Conservation (phyloP, 2,113 vertebrate species). For the Serinus canaria region DNA sequence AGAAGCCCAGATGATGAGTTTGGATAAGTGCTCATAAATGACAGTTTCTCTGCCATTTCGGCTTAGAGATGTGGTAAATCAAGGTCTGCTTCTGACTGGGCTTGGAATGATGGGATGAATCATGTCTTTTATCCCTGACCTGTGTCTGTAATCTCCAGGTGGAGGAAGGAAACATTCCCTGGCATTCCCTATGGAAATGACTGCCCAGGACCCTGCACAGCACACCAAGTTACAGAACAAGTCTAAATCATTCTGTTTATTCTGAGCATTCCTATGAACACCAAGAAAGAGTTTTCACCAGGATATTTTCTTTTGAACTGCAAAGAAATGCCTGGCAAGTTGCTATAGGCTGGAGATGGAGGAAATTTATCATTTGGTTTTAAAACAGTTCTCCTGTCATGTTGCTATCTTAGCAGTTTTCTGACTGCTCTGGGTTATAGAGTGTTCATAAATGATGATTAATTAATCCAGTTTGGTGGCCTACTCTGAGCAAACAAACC, state of each 20-base stretch:
- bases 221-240: neutral
- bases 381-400: constrained; percentile 11
- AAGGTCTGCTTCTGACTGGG: neutral
- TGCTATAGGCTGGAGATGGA: neutral
- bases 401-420: constrained; percentile 43
- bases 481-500: constrained; percentile 48
- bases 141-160: neutral
- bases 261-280: neutral
- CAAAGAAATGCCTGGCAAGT: neutral
- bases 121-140: neutral
- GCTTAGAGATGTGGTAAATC: neutral
- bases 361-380: constrained; percentile 2
- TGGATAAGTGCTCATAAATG: neutral
- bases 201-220: neutral
- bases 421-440: neutral
- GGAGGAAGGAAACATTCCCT: neutral
- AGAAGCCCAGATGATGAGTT: neutral
- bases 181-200: neutral
- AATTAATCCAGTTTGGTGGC: constrained; percentile 54
- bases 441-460: constrained; percentile 54
- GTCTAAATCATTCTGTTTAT: neutral
- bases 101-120: neutral
- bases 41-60: neutral
- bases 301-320: neutral
- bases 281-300: neutral